phyloP scores from a whole-genome alignment of 2,888 invertebrate genomes.

The Trilocha varians region DNA sequence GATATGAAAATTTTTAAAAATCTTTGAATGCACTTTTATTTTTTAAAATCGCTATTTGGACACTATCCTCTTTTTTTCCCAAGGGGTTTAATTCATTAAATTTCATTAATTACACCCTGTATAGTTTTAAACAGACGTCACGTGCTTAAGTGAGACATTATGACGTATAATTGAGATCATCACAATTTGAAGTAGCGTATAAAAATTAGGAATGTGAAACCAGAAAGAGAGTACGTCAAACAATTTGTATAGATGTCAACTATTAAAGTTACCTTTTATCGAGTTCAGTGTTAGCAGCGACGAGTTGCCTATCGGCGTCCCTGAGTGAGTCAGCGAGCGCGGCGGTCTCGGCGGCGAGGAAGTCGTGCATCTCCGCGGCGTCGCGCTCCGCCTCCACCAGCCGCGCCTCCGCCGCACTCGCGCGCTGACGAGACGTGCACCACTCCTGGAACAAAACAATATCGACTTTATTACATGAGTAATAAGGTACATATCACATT shows the following conservation, averaged over 20 bases:
- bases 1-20: no score
- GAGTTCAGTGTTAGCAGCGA: constrained; percentile 42
- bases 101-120: no score
- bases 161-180: no score
- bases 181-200: no score
- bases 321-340: constrained; percentile 84
- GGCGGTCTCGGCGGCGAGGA: constrained; percentile 88
- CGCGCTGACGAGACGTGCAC: constrained; percentile 78
- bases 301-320: constrained; percentile 81
- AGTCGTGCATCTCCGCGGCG: constrained; percentile 88
- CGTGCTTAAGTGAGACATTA: no score
- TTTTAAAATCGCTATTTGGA: no score
- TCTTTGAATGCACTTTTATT: no score
- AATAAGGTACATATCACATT: no score
- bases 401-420: constrained; percentile 79
- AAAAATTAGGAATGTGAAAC: no score
- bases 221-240: not conserved
- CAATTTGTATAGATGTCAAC: not conserved
- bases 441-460: constrained; percentile 64
- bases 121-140: no score
- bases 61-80: no score
- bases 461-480: not conserved
- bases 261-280: constrained; percentile 39
- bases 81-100: no score
- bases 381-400: constrained; percentile 86